Evolutionary conservation across 2,113 vertebrate species (phyloP).

Genomic region (Ardeotis arabs): DNA sequence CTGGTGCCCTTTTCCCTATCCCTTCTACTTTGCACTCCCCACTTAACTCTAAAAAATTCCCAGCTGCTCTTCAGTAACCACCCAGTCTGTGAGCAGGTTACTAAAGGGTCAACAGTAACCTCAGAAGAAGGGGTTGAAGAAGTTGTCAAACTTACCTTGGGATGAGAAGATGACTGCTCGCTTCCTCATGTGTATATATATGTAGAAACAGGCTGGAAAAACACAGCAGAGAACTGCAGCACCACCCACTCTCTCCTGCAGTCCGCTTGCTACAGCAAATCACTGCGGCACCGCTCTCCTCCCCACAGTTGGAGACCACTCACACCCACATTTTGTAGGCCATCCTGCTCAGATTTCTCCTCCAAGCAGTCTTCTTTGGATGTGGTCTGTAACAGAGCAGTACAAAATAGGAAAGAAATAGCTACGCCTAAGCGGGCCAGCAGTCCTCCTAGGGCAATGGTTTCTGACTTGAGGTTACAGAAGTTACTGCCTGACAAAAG

Average conservation of each 20-base stretch:
- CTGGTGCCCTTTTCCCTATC: neutral
- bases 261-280: neutral
- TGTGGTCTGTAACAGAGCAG: neutral
- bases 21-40: neutral
- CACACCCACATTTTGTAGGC: neutral
- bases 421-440: rapidly evolving
- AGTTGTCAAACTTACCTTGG: neutral
- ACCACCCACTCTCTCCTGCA: neutral
- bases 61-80: neutral
- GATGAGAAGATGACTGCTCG: neutral
- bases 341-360: neutral
- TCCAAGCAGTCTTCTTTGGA: neutral
- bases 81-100: neutral
- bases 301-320: neutral
- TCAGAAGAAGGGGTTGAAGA: neutral
- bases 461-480: neutral
- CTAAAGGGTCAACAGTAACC: neutral
- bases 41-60: neutral
- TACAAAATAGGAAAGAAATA: neutral
- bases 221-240: neutral
- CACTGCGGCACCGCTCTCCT: rapidly evolving
- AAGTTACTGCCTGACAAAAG: neutral
- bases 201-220: neutral
- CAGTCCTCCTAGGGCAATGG: rapidly evolving
- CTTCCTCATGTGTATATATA: neutral